Evolutionary conservation across 2,113 vertebrate species (phyloP).

Genomic region (Dasyprocta punctata): DNA sequence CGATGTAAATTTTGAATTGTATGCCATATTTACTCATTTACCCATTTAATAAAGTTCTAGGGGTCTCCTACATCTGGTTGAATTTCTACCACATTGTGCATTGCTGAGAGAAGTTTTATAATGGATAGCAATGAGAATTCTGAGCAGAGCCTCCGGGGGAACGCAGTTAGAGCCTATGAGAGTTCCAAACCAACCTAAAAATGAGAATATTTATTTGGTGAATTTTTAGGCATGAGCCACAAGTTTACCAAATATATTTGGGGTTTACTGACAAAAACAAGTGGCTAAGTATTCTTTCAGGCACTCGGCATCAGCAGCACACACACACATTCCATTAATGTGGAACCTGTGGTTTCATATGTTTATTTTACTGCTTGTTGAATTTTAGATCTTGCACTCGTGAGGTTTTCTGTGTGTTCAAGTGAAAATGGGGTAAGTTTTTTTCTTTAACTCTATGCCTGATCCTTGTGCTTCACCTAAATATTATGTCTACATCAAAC

Average conservation of each 20-base stretch:
- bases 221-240: neutral
- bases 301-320: neutral
- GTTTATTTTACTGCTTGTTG: neutral
- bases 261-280: slow-evolving; percentile 18
- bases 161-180: neutral
- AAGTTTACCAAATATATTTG: neutral
- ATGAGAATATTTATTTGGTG: neutral
- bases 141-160: neutral
- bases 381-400: neutral
- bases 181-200: neutral
- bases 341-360: neutral
- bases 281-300: neutral
- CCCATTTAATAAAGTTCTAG: neutral
- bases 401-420: neutral
- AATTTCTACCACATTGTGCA: neutral
- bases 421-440: neutral
- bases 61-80: neutral
- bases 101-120: neutral
- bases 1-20: neutral
- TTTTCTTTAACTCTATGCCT: neutral
- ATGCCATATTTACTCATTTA: neutral
- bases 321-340: neutral
- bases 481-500: neutral
- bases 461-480: neutral
- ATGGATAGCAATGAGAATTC: neutral